These are phyloP conservation scores for Fregetta grallaria DNA, from an alignment of 2,113 vertebrate genomes.

Conservation along the genomic window DNA sequence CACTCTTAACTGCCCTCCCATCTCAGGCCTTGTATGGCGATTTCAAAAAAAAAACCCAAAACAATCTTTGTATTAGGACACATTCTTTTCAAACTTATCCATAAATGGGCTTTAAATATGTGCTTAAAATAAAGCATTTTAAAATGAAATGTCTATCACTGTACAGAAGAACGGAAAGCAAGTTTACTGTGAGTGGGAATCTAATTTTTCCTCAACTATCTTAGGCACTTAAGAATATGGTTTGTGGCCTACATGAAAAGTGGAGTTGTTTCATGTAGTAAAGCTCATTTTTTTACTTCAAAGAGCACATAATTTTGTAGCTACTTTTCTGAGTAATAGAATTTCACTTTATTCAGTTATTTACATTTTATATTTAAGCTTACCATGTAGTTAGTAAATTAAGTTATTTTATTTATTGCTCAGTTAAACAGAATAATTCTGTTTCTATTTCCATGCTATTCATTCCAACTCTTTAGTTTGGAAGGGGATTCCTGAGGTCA, in stretches of 20 bases:
- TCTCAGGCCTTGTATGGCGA: not conserved
- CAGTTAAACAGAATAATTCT: not conserved
- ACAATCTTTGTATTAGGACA: not conserved
- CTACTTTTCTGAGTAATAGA: not conserved
- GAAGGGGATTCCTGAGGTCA: not conserved
- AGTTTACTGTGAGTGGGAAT: not conserved
- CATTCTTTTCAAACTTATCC: not conserved
- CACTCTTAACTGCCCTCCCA: not conserved
- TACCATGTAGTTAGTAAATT: not conserved
- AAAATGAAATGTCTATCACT: not conserved
- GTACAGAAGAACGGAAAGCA: not conserved
- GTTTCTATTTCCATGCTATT: not conserved
- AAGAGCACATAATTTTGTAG: not conserved
- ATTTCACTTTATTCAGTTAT: not conserved
- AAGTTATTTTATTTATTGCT: not conserved
- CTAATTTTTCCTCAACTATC: not conserved
- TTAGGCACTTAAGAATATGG: not conserved
- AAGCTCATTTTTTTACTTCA: slow-evolving; percentile 42
- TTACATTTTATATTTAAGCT: not conserved
- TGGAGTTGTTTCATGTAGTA: not conserved
- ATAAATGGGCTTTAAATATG: not conserved
- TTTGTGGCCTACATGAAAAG: slow-evolving; percentile 13
- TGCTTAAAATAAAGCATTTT: not conserved
- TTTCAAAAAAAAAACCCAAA: not conserved
- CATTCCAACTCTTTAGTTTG: not conserved